Conservation (phyloP, 1,140 invertebrate genomes). For the Hyposmocoma kahamanoa region DNA sequence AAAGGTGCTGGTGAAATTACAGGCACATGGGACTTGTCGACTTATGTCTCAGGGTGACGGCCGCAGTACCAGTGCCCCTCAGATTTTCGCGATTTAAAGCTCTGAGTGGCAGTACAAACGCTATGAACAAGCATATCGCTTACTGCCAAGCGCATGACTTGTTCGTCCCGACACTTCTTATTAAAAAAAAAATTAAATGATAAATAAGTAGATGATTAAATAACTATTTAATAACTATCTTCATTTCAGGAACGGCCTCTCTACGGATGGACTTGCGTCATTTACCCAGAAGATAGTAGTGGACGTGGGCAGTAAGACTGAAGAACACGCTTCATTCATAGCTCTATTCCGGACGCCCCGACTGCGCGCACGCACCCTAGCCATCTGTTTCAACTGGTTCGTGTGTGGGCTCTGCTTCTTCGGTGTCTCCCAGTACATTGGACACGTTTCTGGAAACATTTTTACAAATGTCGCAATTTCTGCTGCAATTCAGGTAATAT, state of each 20-base stretch:
- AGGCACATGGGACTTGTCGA: too few relatives aligned
- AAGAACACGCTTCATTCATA: constrained; percentile 74
- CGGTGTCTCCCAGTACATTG: constrained; percentile 84
- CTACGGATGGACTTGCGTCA: constrained; percentile 69
- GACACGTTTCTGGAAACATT: constrained; percentile 81
- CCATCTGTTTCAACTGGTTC: constrained; percentile 82
- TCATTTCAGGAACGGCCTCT: constrained; percentile 67
- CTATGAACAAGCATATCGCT: too few relatives aligned
- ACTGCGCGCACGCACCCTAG: constrained; percentile 82
- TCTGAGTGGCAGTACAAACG: too few relatives aligned
- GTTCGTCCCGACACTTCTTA: too few relatives aligned
- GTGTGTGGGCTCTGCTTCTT: constrained; percentile 84
- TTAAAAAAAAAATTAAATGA: too few relatives aligned
- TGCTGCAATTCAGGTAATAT: constrained; percentile 75
- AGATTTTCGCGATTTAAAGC: too few relatives aligned
- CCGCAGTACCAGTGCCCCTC: too few relatives aligned
- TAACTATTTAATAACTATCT: too few relatives aligned
- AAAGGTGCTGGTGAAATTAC: too few relatives aligned
- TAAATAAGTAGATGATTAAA: too few relatives aligned
- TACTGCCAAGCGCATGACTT: too few relatives aligned
- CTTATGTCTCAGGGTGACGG: too few relatives aligned
- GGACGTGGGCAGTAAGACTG: constrained; percentile 25
- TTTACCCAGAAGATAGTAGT: constrained; percentile 55
- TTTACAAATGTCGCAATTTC: constrained; percentile 83
- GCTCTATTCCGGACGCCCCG: constrained; percentile 84